Evolutionary conservation across 2,888 invertebrate genomes (phyloP), one percentile per base, ranked within the genome.

Genomic region (Sphaerophoria rueppellii): DNA sequence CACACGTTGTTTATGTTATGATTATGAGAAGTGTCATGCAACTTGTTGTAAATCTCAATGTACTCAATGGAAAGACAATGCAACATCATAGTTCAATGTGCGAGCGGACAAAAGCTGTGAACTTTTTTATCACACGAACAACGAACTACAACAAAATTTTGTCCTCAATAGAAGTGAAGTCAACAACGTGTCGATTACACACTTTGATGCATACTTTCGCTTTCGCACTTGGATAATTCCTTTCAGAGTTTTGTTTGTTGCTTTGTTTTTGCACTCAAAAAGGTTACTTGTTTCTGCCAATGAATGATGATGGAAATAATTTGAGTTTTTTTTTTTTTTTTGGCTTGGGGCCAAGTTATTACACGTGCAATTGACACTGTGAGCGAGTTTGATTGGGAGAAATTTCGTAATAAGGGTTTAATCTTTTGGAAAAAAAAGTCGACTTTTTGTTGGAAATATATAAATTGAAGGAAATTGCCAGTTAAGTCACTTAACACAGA

Each of bases 331-430:
- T 5, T 40, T 37, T 60, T 11, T 4, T 72, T 9, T 40, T 61
- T 46, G 46, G 35, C 35, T 35, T n/a, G 73, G 65, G 63, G 55
- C 73, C 55, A 65, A 65, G 63, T 69, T 43, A 7, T 43, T 60
- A 74, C 63, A 74, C 63, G 63, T 65, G 16, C 55, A 54, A 55
- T 65, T 73, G 63, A 55, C 63, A 65, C 63, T 65, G 63, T 54
- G 16, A 46, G 55, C 46, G 63, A 63, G 46, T 63, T 63, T 63
- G 60, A 60, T 24, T 4, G 60, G 24, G 60, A 43, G 60, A 60
- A 60, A 60, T 9, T 43, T 24, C 9, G 12, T 43, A 52, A 24
- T 24, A 4, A 6, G 24, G 60, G 60, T 43, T 60, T 60, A 43
- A 60, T 60, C 60, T 60, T 24, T 40, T 12, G 60, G 12, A 60